phyloP scores from a whole-genome alignment of 2,113 vertebrate species.

The Rattus norvegicus region GRCr8 NC_086027.1:114959501-114960000 shows the following conservation, averaged over 20 bases:
- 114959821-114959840: accelerated
- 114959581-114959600: neutral
- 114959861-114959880: neutral
- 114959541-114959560: neutral
- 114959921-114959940: neutral
- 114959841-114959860: accelerated
- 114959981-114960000: too few relatives aligned
- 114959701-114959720: neutral
- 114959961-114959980: neutral
- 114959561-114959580: neutral
- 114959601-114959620: neutral
- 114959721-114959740: neutral
- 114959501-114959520: neutral
- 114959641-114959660: neutral
- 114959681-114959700: neutral
- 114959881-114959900: accelerated
- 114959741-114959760: neutral
- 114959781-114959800: neutral
- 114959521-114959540: neutral
- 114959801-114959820: too few relatives aligned
- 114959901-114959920: accelerated
- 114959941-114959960: neutral
- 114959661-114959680: neutral
- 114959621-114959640: accelerated
- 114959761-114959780: accelerated